Conservation (phyloP, 2,113 vertebrate genomes). For the Nannobrachium achirus region DNA sequence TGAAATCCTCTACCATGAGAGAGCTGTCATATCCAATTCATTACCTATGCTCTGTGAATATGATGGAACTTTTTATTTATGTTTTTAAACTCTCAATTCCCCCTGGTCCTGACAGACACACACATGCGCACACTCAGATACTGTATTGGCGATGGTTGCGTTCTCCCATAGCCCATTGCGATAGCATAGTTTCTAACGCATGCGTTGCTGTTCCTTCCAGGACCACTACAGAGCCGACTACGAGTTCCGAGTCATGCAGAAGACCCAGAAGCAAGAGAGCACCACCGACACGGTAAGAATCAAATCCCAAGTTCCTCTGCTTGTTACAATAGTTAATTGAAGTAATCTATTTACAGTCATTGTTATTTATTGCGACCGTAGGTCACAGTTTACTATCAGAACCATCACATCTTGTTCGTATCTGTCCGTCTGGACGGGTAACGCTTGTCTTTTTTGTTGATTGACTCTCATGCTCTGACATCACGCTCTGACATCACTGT, state of each 20-base stretch:
- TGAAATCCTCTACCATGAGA: too few species aligned
- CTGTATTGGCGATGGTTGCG: neutral
- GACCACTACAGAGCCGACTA: slow-evolving; percentile 94
- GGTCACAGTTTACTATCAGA: too few species aligned
- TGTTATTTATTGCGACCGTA: too few species aligned
- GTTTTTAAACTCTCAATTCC: too few species aligned
- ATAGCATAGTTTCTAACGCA: neutral
- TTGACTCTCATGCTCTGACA: too few species aligned
- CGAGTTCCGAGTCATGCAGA: slow-evolving; percentile 88
- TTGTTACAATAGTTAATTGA: neutral
- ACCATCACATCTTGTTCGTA: too few species aligned
- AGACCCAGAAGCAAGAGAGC: slow-evolving; percentile 82
- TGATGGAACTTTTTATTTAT: too few species aligned
- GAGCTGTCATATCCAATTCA: too few species aligned
- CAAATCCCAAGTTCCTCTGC: neutral
- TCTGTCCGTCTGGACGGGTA: too few species aligned
- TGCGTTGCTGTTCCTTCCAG: slow-evolving; percentile 48
- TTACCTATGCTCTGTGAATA: too few species aligned
- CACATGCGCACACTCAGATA: neutral
- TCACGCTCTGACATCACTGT: too few species aligned
- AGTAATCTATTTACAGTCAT: neutral
- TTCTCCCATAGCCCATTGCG: neutral
- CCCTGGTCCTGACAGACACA: neutral
- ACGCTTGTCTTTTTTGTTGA: too few species aligned
- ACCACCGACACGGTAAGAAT: slow-evolving; percentile 82